Evolutionary conservation across 2,113 vertebrate genomes (phyloP).

Genomic region (Himantopus leucocephalus): DNA sequence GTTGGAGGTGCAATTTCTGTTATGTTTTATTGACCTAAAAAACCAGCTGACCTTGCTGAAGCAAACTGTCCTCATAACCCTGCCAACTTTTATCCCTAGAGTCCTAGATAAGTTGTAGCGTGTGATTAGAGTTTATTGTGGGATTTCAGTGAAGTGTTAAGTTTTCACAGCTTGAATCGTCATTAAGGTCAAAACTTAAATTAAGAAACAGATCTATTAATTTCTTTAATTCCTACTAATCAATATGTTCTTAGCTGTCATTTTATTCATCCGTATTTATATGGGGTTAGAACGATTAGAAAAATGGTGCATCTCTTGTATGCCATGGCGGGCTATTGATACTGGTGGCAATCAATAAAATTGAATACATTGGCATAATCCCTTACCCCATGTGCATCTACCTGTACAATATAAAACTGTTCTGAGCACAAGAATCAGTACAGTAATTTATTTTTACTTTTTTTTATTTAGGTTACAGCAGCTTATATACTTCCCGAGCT

Average conservation of each 20-base stretch:
- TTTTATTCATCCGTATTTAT: background rate
- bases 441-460: background rate
- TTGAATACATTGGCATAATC: background rate
- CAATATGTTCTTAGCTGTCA: background rate
- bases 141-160: conserved; percentile 44
- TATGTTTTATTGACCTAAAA: conserved; percentile 64
- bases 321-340: background rate
- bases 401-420: background rate
- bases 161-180: conserved; percentile 26
- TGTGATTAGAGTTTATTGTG: conserved; percentile 41
- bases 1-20: conserved; percentile 30
- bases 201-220: background rate
- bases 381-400: background rate
- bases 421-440: background rate
- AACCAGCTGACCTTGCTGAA: conserved; percentile 11
- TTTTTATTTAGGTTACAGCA: background rate
- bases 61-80: conserved; percentile 35
- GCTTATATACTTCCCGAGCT: background rate
- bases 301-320: background rate
- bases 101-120: background rate
- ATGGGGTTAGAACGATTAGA: background rate
- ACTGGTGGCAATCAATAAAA: background rate
- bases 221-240: background rate
- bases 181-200: background rate
- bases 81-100: conserved; percentile 39